phyloP scores from a whole-genome alignment of 1,140 invertebrate species.

The Zaprionus kolodkinae region DNA sequence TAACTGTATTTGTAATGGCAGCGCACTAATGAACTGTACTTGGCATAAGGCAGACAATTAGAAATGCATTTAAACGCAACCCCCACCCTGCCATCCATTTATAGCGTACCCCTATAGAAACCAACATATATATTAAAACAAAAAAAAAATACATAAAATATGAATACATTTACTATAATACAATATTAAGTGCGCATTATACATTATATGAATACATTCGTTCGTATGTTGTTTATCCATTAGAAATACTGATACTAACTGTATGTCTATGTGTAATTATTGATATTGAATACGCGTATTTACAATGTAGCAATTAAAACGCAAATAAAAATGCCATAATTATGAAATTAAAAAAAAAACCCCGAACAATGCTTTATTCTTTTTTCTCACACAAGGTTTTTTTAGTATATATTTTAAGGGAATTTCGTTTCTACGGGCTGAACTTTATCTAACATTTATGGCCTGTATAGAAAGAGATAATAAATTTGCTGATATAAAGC shows the following conservation, averaged over 20 bases:
- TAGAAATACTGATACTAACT: constrained; percentile 58
- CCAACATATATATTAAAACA: too few relatives aligned
- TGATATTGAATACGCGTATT: constrained; percentile 78
- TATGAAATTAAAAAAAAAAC: constrained; percentile 68
- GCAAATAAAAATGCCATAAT: constrained; percentile 81
- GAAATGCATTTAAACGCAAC: constrained; percentile 40
- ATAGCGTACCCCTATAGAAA: constrained; percentile 1
- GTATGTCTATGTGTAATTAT: constrained; percentile 81
- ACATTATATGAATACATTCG: constrained; percentile 42
- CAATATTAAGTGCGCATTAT: constrained; percentile 37
- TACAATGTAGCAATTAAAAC: constrained; percentile 80
- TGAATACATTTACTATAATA: constrained; percentile 37
- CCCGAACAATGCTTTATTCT: background rate
- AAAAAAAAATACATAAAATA: constrained; percentile 5
- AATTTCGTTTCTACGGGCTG: background rate
- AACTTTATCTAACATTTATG: background rate
- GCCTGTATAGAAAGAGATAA: background rate
- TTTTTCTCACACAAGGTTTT: background rate
- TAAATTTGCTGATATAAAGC: background rate
- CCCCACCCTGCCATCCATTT: constrained; percentile 6
- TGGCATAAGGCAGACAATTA: constrained; percentile 61
- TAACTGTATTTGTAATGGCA: constrained; percentile 26
- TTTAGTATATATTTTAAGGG: background rate
- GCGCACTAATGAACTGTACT: constrained; percentile 72
- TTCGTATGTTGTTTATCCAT: constrained; percentile 72